phyloP scores from a whole-genome alignment of 2,113 vertebrate species.

The Heterotis niloticus region DNA sequence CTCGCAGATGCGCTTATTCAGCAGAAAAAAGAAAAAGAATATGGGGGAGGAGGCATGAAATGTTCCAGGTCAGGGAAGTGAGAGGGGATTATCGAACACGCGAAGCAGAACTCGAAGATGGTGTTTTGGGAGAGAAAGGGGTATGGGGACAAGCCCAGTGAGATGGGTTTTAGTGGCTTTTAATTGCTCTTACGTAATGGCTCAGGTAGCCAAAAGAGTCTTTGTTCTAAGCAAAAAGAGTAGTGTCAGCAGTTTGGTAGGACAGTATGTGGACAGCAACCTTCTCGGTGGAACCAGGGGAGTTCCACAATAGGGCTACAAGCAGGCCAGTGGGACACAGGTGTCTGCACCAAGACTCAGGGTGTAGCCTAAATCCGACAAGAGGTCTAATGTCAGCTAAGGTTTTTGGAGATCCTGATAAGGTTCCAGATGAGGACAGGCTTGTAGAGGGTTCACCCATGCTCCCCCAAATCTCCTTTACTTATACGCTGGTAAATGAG shows the following conservation, averaged over 20 bases:
- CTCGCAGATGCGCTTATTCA: conserved; percentile 50
- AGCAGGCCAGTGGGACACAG: neutral
- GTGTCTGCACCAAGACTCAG: neutral
- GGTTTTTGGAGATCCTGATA: neutral
- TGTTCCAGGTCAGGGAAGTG: conserved; percentile 7
- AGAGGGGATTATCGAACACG: conserved; percentile 8
- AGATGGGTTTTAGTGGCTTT: conserved; percentile 34
- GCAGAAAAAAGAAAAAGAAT: conserved; percentile 26
- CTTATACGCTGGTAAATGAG: too few relatives aligned
- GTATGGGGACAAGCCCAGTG: neutral
- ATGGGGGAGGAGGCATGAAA: conserved; percentile 17
- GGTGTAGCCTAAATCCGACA: neutral
- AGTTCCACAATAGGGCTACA: neutral
- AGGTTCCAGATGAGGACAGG: too few relatives aligned
- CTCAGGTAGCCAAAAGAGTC: conserved; percentile 41
- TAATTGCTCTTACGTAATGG: conserved; percentile 45
- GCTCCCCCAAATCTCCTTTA: too few relatives aligned
- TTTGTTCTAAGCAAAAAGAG: conserved; percentile 42
- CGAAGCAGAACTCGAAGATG: neutral
- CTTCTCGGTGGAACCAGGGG: neutral
- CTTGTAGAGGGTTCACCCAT: too few relatives aligned
- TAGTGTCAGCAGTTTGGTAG: neutral
- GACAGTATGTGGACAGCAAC: neutral
- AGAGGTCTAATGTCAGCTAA: neutral
- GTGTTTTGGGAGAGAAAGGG: neutral